Base-by-base conservation (phyloP, 2,797 vertebrate species). In the Synaphobranchus kaupii region DNA sequence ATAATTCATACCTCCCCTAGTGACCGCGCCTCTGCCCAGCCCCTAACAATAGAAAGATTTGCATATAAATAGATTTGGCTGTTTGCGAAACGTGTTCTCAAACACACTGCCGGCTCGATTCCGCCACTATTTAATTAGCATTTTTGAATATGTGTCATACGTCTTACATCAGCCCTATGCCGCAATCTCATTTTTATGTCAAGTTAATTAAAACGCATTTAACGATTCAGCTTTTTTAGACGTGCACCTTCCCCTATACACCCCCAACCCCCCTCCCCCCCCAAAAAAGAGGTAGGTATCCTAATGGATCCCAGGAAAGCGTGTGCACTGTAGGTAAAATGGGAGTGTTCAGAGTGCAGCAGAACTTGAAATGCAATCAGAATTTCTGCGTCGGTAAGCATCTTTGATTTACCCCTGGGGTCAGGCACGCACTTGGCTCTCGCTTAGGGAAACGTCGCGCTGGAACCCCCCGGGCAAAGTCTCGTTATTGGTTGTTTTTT, bases 31-130 rank as follows among this genome's bases (percentile, higher is more conserved):
- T 96, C 90, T 94, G 95, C 94, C 96, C 93, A 93, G 94, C 92
- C 91, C 96, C 97, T 96, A 97, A 96, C 94, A 91, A 95, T 93
- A 95, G 95, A 88, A 93, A 94, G 96, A 98, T 98, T 98, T 98
- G 97, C 97, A 98, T 98, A 97, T 97, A 98, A 98, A 98, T 98
- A 97, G 97, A 97, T 97, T 96, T 96, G 93, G 93, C 91, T 97
- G 92, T 97, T 97, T 97, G 96, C 94, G 94, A 94, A 96, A 91
- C 92, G 90, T 94, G 50, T 54, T 63, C 82, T 82, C 73, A 85
- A 78, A 86, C 84, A 80, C 66, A 48, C 31, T 2, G 25, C 6
- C 17, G 66, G 86, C 48, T 80, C 48, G 68, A 31, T 93, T 92
- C 90, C 68, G 25, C 85, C 47, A 39, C 9, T 31, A 22, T 66